A percentile compares a stretch with the other conserved stretches of the same genome.
phyloP scores from a whole-genome alignment of 2,113 vertebrate species.

The Bombycilla garrulus region DNA sequence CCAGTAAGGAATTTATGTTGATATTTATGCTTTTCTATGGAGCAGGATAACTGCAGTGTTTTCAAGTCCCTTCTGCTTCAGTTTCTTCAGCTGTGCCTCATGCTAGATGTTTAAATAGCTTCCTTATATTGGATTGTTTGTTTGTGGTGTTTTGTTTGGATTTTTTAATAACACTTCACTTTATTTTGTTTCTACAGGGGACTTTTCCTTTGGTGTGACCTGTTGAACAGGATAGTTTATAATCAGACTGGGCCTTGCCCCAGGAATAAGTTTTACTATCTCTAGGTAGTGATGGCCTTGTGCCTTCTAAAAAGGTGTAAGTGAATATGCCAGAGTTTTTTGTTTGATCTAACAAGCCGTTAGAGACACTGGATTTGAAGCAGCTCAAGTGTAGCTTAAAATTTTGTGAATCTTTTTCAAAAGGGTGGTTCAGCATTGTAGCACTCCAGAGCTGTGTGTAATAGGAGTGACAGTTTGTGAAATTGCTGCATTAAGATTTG shows the following conservation, averaged over 20 bases:
- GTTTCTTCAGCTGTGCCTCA: not conserved
- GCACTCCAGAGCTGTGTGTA: not conserved
- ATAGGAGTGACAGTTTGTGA: not conserved
- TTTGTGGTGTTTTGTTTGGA: not conserved
- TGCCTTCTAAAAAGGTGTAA: not conserved
- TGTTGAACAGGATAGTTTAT: not conserved
- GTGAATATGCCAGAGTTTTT: not conserved
- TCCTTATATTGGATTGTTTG: not conserved
- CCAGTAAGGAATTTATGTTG: constrained; percentile 73
- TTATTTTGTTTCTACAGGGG: not conserved
- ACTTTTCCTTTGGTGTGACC: not conserved
- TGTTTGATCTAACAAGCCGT: not conserved
- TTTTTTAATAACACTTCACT: not conserved
- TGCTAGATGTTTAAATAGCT: not conserved
- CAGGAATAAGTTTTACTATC: not conserved
- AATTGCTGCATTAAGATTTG: not conserved
- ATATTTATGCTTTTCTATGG: not conserved
- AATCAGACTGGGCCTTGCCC: not conserved
- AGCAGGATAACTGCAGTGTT: not conserved
- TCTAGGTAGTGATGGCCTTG: not conserved
- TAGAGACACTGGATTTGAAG: not conserved
- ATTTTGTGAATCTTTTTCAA: not conserved
- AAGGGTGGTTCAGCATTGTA: not conserved
- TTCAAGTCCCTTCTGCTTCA: not conserved
- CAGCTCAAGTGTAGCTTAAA: not conserved